Evolutionary conservation across 2,888 invertebrate species (phyloP).

Genomic region (Xylota sylvarum): DNA sequence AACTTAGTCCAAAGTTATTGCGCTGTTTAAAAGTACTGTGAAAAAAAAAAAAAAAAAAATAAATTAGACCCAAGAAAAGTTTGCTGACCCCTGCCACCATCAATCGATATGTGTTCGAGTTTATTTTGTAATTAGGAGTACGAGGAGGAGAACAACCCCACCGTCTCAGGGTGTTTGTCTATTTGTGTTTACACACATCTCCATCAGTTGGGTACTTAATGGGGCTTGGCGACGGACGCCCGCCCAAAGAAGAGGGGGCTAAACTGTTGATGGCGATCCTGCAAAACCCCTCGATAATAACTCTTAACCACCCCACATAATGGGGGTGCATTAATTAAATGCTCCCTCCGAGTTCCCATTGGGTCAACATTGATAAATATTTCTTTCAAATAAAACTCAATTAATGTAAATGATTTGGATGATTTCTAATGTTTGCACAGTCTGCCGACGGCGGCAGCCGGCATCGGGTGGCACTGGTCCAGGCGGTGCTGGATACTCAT

Average conservation of each 20-base stretch:
- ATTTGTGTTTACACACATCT: slow-evolving; percentile 38
- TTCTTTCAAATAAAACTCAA: slow-evolving; percentile 70
- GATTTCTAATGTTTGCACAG: slow-evolving; percentile 56
- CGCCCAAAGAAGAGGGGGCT: slow-evolving; percentile 42
- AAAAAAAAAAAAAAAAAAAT: too few species aligned
- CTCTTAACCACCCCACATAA: slow-evolving; percentile 30
- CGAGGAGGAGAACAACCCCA: neutral
- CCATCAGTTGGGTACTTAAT: slow-evolving; percentile 14
- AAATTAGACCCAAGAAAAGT: slow-evolving; percentile 6
- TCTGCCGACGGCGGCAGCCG: slow-evolving; percentile 4
- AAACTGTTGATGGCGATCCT: neutral
- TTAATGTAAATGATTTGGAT: slow-evolving; percentile 64
- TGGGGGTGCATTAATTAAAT: slow-evolving; percentile 61
- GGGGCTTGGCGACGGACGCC: slow-evolving; percentile 20
- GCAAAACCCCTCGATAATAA: slow-evolving; percentile 13
- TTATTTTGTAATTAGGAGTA: slow-evolving; percentile 44
- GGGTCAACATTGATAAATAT: slow-evolving; percentile 62
- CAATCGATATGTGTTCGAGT: slow-evolving; percentile 51
- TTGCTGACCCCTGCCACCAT: neutral
- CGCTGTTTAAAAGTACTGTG: neutral
- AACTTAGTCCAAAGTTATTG: neutral
- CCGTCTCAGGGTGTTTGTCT: slow-evolving; percentile 10
- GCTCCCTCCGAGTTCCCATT: slow-evolving; percentile 15
- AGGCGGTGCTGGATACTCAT: slow-evolving; percentile 25
- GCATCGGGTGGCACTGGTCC: slow-evolving; percentile 15